Evolutionary conservation across 2,113 vertebrate species (phyloP), one percentile per base, ranked within the genome.

Genomic region (Cichladusa arquata): DNA sequence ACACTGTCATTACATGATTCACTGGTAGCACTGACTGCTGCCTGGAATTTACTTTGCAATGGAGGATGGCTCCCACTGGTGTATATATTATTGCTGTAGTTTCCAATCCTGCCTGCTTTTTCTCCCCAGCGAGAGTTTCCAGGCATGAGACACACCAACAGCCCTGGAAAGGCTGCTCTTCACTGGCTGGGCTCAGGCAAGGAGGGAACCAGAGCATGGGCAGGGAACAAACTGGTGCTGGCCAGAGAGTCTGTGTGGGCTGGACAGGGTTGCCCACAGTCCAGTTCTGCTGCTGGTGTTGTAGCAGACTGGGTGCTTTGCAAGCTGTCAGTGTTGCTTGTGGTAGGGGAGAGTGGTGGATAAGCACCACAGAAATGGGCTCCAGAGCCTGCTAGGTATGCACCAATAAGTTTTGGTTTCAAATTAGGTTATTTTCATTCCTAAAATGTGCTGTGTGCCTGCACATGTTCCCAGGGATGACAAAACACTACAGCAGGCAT

Each of bases 401-500:
- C 45, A 72, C 31, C 34, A 47, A 73, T 19, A 4, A 62, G 36
- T 77, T 90, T 73, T 66, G 15, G 31, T 51, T 92, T 94, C 36
- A 71, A 34, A 34, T 69, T 36, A 66, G 29, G 72, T 81, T 64
- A 51, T 67, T 85, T 85, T 85, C 19, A 9, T 90, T 81, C 73
- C 86, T 92, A 61, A 56, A 65, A 58, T 28, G 11, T 38, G 36
- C 69, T 25, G 5, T 85, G 61, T 62, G 64, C 94, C 53, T 77
- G 62, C 38, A 69, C 66, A 26, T 53, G 50, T 85, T 87, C 47
- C 85, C 62, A 74, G 91, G 54, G 62, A 76, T 61, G 34, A 84
- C 66, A 91, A 94, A 92, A 96, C 17, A 5, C 81, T 89, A 36
- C 60, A 84, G 86, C 84, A 81, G 72, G 71, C 78, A 57, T 93